These are phyloP conservation scores for Dallia pectoralis DNA, from an alignment of 2,797 vertebrate species.

Conservation along the genomic window DNA sequence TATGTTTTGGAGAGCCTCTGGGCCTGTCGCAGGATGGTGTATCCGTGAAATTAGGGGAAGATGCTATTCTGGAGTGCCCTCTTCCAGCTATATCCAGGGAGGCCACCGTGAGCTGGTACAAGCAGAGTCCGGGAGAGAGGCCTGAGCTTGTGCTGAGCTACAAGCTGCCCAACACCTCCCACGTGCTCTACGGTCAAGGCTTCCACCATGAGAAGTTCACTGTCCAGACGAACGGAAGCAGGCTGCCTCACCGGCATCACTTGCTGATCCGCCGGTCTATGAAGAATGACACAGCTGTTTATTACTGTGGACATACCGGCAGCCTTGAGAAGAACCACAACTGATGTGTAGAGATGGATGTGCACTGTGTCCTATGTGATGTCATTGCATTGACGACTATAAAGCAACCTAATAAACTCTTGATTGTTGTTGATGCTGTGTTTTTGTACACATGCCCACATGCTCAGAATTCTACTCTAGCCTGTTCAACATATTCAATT, in stretches of 20 bases:
- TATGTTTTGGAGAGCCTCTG: constrained; percentile 24
- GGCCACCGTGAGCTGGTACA: constrained; percentile 50
- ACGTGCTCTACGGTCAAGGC: constrained; percentile 29
- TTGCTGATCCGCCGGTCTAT: constrained; percentile 34
- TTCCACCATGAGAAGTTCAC: constrained; percentile 34
- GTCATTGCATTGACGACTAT: not conserved
- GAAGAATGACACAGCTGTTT: constrained; percentile 42
- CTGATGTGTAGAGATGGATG: not conserved
- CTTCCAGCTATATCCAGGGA: constrained; percentile 21
- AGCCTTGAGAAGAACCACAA: not conserved
- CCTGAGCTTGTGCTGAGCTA: constrained; percentile 46
- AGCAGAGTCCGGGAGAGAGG: constrained; percentile 29
- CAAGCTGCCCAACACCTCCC: constrained; percentile 24
- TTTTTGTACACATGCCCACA: not conserved
- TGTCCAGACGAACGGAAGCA: constrained; percentile 4
- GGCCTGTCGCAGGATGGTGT: constrained; percentile 8
- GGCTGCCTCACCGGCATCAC: not conserved
- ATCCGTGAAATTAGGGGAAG: constrained; percentile 39
- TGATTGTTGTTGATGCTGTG: not conserved
- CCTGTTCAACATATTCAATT: too few relatives aligned
- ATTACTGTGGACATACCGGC: constrained; percentile 43
- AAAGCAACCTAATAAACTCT: not conserved
- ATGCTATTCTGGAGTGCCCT: constrained; percentile 41
- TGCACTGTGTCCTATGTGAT: not conserved
- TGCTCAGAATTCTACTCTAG: not conserved